Conservation (phyloP, 2,888 invertebrate genomes). For the Aporophyla nigra region DNA sequence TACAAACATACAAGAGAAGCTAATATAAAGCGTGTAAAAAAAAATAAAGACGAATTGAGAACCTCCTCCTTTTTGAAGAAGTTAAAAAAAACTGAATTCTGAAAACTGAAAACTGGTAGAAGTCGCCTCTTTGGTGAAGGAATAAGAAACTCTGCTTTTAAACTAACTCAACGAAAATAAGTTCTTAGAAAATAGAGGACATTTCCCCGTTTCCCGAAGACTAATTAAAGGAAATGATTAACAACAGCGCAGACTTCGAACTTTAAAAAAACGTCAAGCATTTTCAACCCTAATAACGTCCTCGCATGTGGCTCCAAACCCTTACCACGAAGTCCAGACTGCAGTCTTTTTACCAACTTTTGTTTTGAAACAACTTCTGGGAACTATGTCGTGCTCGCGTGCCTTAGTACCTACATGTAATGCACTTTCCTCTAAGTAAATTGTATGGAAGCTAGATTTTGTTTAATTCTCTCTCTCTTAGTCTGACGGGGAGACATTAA, state of each 20-base stretch:
- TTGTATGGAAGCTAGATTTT: slow-evolving; percentile 60
- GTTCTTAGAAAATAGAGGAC: background rate
- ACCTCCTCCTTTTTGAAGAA: no score
- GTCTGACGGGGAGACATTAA: slow-evolving; percentile 59
- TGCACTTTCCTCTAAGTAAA: slow-evolving; percentile 60
- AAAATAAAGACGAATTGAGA: no score
- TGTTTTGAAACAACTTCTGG: slow-evolving; percentile 55
- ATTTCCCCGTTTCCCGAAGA: background rate
- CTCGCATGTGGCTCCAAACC: slow-evolving; percentile 42
- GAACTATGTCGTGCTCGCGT: slow-evolving; percentile 56
- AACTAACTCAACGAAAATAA: background rate
- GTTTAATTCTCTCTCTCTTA: slow-evolving; percentile 48
- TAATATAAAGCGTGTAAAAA: no score
- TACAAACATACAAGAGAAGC: no score
- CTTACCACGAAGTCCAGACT: slow-evolving; percentile 47
- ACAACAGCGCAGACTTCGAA: slow-evolving; percentile 1
- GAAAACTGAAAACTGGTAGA: no score
- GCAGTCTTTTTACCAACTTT: slow-evolving; percentile 59
- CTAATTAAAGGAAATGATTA: slow-evolving; percentile 44
- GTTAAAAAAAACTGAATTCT: no score
- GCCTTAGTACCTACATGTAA: slow-evolving; percentile 53
- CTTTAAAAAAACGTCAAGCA: slow-evolving; percentile 29
- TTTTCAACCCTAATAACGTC: slow-evolving; percentile 39
- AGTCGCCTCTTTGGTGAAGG: no score
- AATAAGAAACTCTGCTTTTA: background rate